Evolutionary conservation across 1,140 invertebrate species (phyloP).

Genomic region (Whitmania pigra): DNA sequence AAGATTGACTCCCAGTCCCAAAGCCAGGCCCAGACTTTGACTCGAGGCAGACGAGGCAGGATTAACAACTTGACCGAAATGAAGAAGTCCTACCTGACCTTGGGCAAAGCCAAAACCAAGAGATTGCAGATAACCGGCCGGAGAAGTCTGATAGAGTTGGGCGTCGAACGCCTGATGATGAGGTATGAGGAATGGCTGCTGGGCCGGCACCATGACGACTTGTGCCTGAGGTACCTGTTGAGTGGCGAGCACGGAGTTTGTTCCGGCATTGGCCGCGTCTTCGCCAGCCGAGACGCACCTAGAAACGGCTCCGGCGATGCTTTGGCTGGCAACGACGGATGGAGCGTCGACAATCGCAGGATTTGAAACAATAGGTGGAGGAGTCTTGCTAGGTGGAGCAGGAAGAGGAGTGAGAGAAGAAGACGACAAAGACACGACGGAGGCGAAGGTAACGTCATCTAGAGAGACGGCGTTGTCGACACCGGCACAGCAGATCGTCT

Average conservation of each 20-base stretch:
- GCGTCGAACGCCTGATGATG: slow-evolving; percentile 17
- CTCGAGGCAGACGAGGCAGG: not conserved
- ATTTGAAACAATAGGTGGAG: not conserved
- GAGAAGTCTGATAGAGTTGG: slow-evolving; percentile 12
- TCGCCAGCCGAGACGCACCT: not conserved
- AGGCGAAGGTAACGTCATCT: not conserved
- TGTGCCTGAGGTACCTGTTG: slow-evolving; percentile 13
- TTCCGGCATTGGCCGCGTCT: not conserved
- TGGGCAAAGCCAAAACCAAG: slow-evolving; percentile 9
- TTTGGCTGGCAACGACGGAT: not conserved
- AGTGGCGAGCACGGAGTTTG: not conserved
- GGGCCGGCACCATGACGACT: slow-evolving; percentile 13
- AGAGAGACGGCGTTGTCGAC: not conserved
- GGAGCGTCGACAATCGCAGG: not conserved
- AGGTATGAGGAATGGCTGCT: slow-evolving; percentile 17
- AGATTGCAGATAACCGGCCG: slow-evolving; percentile 22
- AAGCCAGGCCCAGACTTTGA: slow-evolving; percentile 2
- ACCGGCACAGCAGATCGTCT: not conserved
- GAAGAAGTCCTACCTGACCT: slow-evolving; percentile 18
- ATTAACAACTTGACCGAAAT: slow-evolving; percentile 7
- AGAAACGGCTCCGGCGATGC: not conserved
- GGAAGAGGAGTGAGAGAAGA: not conserved
- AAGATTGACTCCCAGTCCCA: slow-evolving; percentile 4
- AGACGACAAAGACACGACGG: not conserved
- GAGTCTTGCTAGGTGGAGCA: not conserved